Percentiles rank a stretch among this genome's conserved stretches.
Evolutionary conservation across 2,888 invertebrate genomes (phyloP).

Genomic region (Acrobasis repandana): DNA sequence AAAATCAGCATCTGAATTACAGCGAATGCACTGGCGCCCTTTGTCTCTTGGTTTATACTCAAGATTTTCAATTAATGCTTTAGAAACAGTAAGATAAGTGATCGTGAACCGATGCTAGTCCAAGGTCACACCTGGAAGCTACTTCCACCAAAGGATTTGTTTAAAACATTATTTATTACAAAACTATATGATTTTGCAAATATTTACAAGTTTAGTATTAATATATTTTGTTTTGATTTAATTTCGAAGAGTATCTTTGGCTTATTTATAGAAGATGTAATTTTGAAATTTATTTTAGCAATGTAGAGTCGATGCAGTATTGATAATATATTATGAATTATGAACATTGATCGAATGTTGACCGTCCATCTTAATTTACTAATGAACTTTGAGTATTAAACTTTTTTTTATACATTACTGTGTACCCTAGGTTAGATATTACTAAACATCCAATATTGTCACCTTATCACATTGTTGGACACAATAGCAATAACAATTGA

Average conservation of each 20-base stretch:
- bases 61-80: not conserved
- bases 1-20: too few relatives aligned
- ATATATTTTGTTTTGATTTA: conserved; percentile 26
- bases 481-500: too few relatives aligned
- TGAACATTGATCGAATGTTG: conserved; percentile 20
- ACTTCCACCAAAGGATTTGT: conserved; percentile 41
- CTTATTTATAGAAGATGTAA: not conserved
- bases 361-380: conserved; percentile 20
- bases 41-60: too few relatives aligned
- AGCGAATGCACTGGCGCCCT: too few relatives aligned
- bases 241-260: not conserved
- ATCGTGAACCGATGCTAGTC: conserved; percentile 52
- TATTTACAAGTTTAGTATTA: conserved; percentile 19
- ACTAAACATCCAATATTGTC: not conserved
- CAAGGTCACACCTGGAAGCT: conserved; percentile 42
- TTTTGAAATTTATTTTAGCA: not conserved
- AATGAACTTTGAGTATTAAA: not conserved
- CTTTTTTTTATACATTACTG: conserved; percentile 20
- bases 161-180: conserved; percentile 3
- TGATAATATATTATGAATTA: not conserved
- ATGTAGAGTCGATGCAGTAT: conserved; percentile 7
- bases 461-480: too few relatives aligned
- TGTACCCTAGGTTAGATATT: not conserved
- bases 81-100: conserved; percentile 32
- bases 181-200: not conserved